These are phyloP conservation scores for Drosophila leonis DNA, from an alignment of 2,888 invertebrate species.

Conservation along the genomic window DNA sequence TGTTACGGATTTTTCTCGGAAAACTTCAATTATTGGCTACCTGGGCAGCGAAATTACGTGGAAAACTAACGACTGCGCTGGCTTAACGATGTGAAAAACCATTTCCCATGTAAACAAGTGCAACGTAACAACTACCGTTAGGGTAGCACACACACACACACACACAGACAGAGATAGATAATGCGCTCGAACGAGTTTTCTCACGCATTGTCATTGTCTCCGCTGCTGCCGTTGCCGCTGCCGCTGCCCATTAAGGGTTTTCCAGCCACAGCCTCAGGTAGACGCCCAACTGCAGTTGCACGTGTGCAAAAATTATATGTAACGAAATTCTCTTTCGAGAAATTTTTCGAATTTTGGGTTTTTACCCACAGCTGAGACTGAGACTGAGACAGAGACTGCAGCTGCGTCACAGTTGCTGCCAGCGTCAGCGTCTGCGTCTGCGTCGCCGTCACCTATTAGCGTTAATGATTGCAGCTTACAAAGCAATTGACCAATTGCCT, in stretches of 20 bases:
- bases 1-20: not conserved
- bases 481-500: slow-evolving; percentile 78
- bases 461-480: slow-evolving; percentile 77
- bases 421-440: slow-evolving; percentile 25
- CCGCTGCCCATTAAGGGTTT: slow-evolving; percentile 67
- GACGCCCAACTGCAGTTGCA: slow-evolving; percentile 22
- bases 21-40: slow-evolving; percentile 20
- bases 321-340: slow-evolving; percentile 42
- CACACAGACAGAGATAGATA: slow-evolving; percentile 30
- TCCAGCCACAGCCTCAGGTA: slow-evolving; percentile 57
- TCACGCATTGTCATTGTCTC: slow-evolving; percentile 68
- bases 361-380: slow-evolving; percentile 44
- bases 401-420: slow-evolving; percentile 15
- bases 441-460: slow-evolving; percentile 66
- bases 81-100: slow-evolving; percentile 56
- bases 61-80: slow-evolving; percentile 37
- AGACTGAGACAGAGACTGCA: slow-evolving; percentile 39
- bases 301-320: slow-evolving; percentile 11
- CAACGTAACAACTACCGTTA: slow-evolving; percentile 53
- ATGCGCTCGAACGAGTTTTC: slow-evolving; percentile 67
- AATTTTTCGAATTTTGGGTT: slow-evolving; percentile 46
- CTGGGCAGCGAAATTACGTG: slow-evolving; percentile 44
- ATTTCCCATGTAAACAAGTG: slow-evolving; percentile 80
- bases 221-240: slow-evolving; percentile 28
- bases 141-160: slow-evolving; percentile 6